These are phyloP conservation scores for Microcebus tavaratra DNA, from an alignment of 2,113 vertebrate species.

Conservation along the genomic window DNA sequence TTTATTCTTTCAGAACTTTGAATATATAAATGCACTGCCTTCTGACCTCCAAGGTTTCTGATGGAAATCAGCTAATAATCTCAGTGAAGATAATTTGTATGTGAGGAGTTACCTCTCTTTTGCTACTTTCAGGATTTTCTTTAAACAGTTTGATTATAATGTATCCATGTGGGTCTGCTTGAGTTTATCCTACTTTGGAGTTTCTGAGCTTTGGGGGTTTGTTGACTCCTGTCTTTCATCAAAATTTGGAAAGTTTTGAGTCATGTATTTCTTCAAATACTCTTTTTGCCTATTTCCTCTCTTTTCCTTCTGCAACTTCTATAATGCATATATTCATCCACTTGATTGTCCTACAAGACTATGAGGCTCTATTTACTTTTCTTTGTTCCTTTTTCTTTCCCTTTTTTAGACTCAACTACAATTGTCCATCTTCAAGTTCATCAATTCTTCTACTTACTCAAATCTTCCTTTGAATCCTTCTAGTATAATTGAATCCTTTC, in stretches of 20 bases:
- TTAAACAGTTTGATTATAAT: not conserved
- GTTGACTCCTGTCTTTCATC: not conserved
- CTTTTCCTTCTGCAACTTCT: not conserved
- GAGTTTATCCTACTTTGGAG: not conserved
- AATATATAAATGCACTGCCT: not conserved
- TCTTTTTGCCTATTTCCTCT: not conserved
- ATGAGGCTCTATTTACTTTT: not conserved
- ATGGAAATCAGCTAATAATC: not conserved
- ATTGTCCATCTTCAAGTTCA: not conserved
- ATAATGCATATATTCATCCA: not conserved
- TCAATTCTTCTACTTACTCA: not conserved
- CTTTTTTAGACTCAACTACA: not conserved
- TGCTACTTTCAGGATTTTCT: not conserved
- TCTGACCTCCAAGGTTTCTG: not conserved
- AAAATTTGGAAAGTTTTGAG: not conserved
- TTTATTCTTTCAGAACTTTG: not conserved
- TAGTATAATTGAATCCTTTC: not conserved
- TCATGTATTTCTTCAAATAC: not conserved
- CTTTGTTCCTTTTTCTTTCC: not conserved
- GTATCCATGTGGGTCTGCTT: not conserved
- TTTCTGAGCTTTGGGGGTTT: not conserved
- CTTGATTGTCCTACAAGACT: not conserved
- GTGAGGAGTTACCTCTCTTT: not conserved
- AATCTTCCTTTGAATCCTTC: not conserved
- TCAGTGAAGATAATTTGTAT: not conserved